Evolutionary conservation across 2,888 invertebrate genomes (phyloP).

Genomic region (Embidobia sp.): DNA sequence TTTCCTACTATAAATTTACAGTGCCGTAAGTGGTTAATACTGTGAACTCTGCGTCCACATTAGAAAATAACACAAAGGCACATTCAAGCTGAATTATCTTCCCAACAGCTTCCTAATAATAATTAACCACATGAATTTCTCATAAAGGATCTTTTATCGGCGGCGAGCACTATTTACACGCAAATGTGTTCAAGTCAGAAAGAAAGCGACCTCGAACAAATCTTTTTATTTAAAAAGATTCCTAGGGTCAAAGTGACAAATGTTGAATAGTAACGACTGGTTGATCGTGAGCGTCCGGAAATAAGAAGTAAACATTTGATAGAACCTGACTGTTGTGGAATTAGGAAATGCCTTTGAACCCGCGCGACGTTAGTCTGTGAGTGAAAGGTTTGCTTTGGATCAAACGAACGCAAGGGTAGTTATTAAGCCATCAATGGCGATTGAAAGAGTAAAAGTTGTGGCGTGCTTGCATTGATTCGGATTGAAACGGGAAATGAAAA

Average conservation of each 20-base stretch:
- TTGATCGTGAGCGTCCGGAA: too few relatives aligned
- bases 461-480: conserved; percentile 1
- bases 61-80: neutral
- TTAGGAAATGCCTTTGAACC: too few relatives aligned
- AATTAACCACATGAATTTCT: too few relatives aligned
- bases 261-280: too few relatives aligned
- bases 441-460: conserved; percentile 35
- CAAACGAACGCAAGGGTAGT: too few relatives aligned
- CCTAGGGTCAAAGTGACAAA: too few relatives aligned
- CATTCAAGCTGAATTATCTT: neutral
- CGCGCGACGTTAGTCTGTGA: too few relatives aligned
- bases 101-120: neutral
- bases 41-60: conserved; percentile 2
- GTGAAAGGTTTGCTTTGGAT: too few relatives aligned
- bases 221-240: too few relatives aligned
- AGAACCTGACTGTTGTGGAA: too few relatives aligned
- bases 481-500: conserved; percentile 37
- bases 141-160: conserved; percentile 1
- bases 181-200: too few relatives aligned
- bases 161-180: neutral
- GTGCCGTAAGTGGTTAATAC: conserved; percentile 9
- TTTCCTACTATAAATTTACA: conserved; percentile 1
- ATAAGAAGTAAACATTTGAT: too few relatives aligned
- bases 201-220: neutral
- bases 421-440: conserved; percentile 18